Percentiles rank a stretch among this genome's conserved stretches.
Conservation (phyloP, 2,113 vertebrate species). For the Lepidothrix coronata region DNA sequence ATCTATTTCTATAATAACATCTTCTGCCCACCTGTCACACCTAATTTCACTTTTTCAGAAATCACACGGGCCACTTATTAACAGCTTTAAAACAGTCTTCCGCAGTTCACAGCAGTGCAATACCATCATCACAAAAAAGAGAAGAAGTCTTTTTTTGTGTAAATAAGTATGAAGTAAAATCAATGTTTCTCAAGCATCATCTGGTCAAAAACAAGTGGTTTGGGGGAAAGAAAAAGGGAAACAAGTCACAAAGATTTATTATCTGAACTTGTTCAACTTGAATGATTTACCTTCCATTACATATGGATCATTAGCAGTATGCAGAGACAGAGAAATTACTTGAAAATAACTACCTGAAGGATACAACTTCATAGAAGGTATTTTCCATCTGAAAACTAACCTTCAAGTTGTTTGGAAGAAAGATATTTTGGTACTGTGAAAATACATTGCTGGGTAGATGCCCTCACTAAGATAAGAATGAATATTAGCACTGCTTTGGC, state of each 20-base stretch:
- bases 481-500: background rate
- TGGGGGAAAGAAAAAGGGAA: background rate
- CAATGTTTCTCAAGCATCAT: background rate
- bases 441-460: background rate
- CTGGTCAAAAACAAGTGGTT: background rate
- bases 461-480: background rate
- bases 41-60: background rate
- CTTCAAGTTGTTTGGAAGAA: background rate
- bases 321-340: background rate
- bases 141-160: background rate
- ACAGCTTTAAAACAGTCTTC: background rate
- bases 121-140: background rate
- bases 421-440: background rate
- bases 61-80: background rate
- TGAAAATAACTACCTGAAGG: background rate
- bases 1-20: background rate
- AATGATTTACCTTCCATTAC: background rate
- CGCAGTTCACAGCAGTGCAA: background rate
- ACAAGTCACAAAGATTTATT: background rate
- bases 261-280: background rate
- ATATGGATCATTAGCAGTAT: background rate
- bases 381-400: background rate
- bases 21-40: background rate
- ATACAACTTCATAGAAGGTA: background rate
- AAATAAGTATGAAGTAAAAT: background rate